A percentile compares a stretch with the other conserved stretches of the same genome.
These are phyloP conservation scores for Artibeus jamaicensis DNA, from an alignment of 2,797 vertebrate species.

Conservation along the genomic window DNA sequence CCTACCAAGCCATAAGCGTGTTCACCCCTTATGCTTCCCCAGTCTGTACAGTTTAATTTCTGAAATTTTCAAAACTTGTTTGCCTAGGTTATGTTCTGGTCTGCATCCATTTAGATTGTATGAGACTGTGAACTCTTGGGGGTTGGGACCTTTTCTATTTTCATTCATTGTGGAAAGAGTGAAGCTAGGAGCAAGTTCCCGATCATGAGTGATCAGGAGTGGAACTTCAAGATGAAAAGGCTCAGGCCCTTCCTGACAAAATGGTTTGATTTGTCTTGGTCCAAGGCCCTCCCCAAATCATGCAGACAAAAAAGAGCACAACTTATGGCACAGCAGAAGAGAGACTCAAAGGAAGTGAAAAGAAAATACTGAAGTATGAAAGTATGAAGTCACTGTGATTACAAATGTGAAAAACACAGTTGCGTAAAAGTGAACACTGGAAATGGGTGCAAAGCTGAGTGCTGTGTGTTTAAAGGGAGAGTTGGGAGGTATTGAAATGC, in stretches of 20 bases:
- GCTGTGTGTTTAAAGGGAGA: neutral
- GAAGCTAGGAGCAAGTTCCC: neutral
- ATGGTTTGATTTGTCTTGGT: neutral
- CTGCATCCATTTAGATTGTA: neutral
- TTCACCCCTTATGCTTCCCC: neutral
- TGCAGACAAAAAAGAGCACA: neutral
- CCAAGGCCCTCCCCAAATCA: neutral
- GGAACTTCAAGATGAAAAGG: neutral
- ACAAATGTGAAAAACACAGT: neutral
- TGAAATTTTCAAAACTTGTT: constrained; percentile 20
- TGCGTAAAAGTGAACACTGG: neutral
- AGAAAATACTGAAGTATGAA: neutral
- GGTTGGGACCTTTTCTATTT: constrained; percentile 6
- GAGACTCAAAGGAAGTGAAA: constrained; percentile 16
- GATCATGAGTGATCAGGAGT: neutral
- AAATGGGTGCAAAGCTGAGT: neutral
- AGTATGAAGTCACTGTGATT: neutral
- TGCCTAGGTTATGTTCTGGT: neutral
- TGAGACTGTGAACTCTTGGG: neutral
- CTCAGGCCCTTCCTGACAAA: neutral
- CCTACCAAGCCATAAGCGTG: neutral
- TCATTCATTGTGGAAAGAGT: constrained; percentile 35
- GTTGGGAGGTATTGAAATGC: neutral
- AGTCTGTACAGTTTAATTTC: neutral
- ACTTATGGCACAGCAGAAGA: neutral